Base-by-base conservation (phyloP, 2,797 vertebrate genomes). In the Lophotriccus pileatus region DNA sequence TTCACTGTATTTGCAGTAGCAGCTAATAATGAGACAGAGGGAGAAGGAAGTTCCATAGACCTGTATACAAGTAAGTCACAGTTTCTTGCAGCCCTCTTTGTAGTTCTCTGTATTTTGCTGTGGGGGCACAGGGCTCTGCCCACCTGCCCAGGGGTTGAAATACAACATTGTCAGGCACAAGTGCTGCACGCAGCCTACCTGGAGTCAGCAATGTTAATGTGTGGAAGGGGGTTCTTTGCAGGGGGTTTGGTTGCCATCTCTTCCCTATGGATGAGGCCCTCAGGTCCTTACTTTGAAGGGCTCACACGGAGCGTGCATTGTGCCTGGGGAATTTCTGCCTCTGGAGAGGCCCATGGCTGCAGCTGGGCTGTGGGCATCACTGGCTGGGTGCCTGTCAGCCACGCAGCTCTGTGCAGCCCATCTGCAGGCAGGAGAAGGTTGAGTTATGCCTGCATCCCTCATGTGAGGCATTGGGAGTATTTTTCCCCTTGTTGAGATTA, bases 1-100 rank as follows among this genome's bases (percentile, higher is more conserved):
- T 97, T 98, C 86, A 92, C 68, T 27, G 95, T 98, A n/a, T 87
- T 41, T 80, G 68, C 87, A 15, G 36, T 77, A 4, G 52, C 6
- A 0, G 37, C 46, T 37, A 77, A 83, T 69, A 6, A 9, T 25
- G 1, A 68, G 27, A 95, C 81, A 0, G 34, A 94, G 95, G 97
- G 97, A 78, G 75, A 20, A 9, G 50, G 88, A 14, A 1, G 2
- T 1, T 55, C 19, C 16, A 3, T 16, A 24, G 1, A 0, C 0
- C 6, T 25, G 4, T 37, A 10, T 6, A 95, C 89, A 59, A 39
- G 97, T 97, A 92, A 95, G 96, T 79, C 7, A 6, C 5, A 4
- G 9, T 23, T 78, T 1, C 1, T 52, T 47, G 5, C 21, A 36
- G 4, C 0, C 0, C 0, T 81, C 2, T 69, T 93, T 0, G 2